Evolutionary conservation across 2,113 vertebrate genomes (phyloP).

Genomic region (Pardalotus punctatus): DNA sequence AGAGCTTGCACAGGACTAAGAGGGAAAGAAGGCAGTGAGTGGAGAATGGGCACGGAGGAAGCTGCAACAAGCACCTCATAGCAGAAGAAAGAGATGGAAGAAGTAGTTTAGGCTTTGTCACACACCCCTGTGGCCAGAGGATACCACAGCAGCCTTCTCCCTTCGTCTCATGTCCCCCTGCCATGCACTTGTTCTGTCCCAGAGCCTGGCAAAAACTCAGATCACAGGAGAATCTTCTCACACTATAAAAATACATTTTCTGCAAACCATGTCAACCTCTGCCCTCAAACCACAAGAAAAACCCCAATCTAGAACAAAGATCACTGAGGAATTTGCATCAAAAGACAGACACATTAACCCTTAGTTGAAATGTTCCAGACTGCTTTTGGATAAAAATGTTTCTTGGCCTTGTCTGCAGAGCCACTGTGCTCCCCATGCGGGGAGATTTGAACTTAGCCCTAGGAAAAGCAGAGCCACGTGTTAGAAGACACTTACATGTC

Average conservation of each 20-base stretch:
- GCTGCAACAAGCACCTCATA: neutral
- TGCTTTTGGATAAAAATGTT: neutral
- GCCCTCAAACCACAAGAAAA: neutral
- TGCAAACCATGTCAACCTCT: neutral
- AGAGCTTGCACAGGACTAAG: neutral
- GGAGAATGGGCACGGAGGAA: neutral
- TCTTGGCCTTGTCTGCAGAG: neutral
- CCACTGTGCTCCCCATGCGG: neutral
- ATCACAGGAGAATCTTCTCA: neutral
- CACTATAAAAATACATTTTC: neutral
- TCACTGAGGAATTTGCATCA: neutral
- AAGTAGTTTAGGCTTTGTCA: neutral
- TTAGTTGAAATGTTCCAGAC: neutral
- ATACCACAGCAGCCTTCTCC: neutral
- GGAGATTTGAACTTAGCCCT: neutral
- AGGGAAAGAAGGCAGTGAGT: neutral
- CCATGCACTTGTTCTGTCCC: neutral
- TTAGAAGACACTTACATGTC: neutral
- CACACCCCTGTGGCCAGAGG: neutral
- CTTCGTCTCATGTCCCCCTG: neutral
- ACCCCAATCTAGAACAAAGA: neutral
- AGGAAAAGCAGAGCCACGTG: neutral
- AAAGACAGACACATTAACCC: neutral
- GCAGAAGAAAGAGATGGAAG: neutral
- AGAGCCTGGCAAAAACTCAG: neutral